These are phyloP conservation scores for Pyrgilauda ruficollis DNA, from an alignment of 2,113 vertebrate genomes.

Conservation along the genomic window DNA sequence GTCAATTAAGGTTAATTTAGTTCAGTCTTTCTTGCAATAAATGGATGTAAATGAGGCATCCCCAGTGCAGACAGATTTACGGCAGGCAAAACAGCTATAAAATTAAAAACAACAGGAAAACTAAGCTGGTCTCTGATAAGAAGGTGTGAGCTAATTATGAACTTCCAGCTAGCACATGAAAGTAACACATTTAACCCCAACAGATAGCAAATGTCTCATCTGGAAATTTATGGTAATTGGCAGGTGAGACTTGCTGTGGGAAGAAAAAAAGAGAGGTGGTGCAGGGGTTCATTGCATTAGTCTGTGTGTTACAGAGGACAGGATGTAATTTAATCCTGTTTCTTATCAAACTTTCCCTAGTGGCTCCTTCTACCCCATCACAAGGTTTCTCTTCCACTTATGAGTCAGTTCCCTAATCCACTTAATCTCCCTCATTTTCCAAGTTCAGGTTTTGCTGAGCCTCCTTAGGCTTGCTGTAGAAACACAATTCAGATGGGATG, in stretches of 20 bases:
- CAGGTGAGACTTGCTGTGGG: constrained; percentile 11
- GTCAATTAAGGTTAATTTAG: constrained; percentile 47
- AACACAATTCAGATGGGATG: background rate
- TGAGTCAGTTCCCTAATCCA: background rate
- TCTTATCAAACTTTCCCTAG: background rate
- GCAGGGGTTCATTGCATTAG: background rate
- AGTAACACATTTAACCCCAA: constrained; percentile 31
- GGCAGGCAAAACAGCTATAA: constrained; percentile 31
- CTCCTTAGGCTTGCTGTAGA: background rate
- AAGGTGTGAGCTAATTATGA: constrained; percentile 56
- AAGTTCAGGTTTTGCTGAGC: background rate
- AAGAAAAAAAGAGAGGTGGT: background rate
- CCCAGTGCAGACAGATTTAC: constrained; percentile 52
- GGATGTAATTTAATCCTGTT: background rate
- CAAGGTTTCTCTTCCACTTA: background rate
- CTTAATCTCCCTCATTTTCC: constrained; percentile 26
- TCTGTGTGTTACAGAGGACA: background rate
- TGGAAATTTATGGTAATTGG: constrained; percentile 46
- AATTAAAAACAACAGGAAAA: constrained; percentile 61
- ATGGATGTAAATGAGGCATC: constrained; percentile 47
- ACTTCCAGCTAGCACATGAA: constrained; percentile 4
- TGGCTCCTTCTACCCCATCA: background rate
- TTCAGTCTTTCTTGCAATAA: constrained; percentile 41
- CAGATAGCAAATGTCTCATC: constrained; percentile 21
- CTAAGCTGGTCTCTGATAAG: constrained; percentile 38